Evolutionary conservation across 1,140 invertebrate species (phyloP).

Genomic region (Drosophila nebulosa): DNA sequence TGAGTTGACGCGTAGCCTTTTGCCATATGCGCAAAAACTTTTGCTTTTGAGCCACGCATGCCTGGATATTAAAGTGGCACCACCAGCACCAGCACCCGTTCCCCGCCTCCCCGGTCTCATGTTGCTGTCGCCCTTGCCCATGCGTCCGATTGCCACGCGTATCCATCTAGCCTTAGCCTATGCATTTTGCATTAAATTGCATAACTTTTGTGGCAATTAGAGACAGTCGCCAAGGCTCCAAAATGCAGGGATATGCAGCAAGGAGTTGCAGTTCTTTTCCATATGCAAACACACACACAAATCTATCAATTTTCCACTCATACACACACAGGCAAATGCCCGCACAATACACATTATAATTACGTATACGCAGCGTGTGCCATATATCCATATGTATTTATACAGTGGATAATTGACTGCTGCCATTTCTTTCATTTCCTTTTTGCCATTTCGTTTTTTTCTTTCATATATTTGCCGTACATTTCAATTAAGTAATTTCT

Average conservation of each 20-base stretch:
- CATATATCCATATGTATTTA: conserved; percentile 25
- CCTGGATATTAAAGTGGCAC: conserved; percentile 54
- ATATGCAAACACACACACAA: conserved; percentile 43
- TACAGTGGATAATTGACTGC: conserved; percentile 16
- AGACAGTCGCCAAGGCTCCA: conserved; percentile 26
- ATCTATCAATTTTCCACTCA: conserved; percentile 66
- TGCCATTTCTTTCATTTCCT: conserved; percentile 22
- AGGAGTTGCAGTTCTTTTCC: conserved; percentile 38
- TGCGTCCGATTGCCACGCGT: neutral
- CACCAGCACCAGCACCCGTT: conserved; percentile 2
- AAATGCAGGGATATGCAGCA: conserved; percentile 26
- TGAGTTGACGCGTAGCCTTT: conserved; percentile 77
- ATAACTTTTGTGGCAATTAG: conserved; percentile 77
- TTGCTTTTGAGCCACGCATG: conserved; percentile 66
- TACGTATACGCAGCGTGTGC: conserved; percentile 58
- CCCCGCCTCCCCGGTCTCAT: neutral
- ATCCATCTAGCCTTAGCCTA: conserved; percentile 1
- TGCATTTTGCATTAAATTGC: conserved; percentile 76
- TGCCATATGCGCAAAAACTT: conserved; percentile 65
- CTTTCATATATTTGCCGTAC: conserved; percentile 21
- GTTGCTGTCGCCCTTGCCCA: neutral
- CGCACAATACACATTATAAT: conserved; percentile 47
- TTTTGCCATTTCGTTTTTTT: conserved; percentile 10
- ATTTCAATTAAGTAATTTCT: conserved; percentile 75
- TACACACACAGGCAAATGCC: neutral